A percentile compares a stretch with the other conserved stretches of the same genome.
Conservation (phyloP, 1,140 invertebrate species). For the Episyrphus balteatus region DNA sequence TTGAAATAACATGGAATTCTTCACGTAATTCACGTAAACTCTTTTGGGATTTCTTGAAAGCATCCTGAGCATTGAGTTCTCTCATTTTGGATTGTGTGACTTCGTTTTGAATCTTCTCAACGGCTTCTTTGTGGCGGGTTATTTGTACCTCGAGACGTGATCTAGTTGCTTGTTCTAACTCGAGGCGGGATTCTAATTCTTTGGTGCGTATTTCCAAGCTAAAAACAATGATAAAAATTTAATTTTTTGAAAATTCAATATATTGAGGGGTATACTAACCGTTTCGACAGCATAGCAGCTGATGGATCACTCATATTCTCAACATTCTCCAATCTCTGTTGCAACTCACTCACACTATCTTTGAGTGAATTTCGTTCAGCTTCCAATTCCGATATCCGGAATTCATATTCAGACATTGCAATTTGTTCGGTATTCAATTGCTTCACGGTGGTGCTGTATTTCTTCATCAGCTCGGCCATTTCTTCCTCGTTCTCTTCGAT, state of each 20-base stretch:
- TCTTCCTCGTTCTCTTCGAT: slow-evolving; percentile 89
- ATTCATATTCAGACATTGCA: slow-evolving; percentile 66
- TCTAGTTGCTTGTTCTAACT: slow-evolving; percentile 76
- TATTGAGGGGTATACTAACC: slow-evolving; percentile 15
- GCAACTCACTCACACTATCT: slow-evolving; percentile 66
- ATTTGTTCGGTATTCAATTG: slow-evolving; percentile 76
- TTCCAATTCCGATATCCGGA: slow-evolving; percentile 66
- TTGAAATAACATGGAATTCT: slow-evolving; percentile 50
- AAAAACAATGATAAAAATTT: slow-evolving; percentile 10
- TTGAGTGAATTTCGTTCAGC: slow-evolving; percentile 62
- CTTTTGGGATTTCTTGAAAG: slow-evolving; percentile 59
- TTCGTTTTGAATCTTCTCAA: slow-evolving; percentile 69
- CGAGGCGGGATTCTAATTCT: slow-evolving; percentile 80
- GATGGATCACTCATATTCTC: slow-evolving; percentile 68
- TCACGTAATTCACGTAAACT: slow-evolving; percentile 59
- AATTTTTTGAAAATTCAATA: slow-evolving; percentile 4
- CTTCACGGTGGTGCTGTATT: slow-evolving; percentile 78
- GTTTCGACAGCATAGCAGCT: slow-evolving; percentile 57
- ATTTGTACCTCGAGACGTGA: slow-evolving; percentile 76
- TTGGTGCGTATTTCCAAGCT: slow-evolving; percentile 67
- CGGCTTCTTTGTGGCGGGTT: slow-evolving; percentile 66
- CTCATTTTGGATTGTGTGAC: slow-evolving; percentile 53
- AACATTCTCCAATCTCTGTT: slow-evolving; percentile 61
- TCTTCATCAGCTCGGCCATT: slow-evolving; percentile 78
- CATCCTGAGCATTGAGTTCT: slow-evolving; percentile 66